Evolutionary conservation across 2,888 invertebrate species (phyloP).

Genomic region (Pyrochroa serraticornis): DNA sequence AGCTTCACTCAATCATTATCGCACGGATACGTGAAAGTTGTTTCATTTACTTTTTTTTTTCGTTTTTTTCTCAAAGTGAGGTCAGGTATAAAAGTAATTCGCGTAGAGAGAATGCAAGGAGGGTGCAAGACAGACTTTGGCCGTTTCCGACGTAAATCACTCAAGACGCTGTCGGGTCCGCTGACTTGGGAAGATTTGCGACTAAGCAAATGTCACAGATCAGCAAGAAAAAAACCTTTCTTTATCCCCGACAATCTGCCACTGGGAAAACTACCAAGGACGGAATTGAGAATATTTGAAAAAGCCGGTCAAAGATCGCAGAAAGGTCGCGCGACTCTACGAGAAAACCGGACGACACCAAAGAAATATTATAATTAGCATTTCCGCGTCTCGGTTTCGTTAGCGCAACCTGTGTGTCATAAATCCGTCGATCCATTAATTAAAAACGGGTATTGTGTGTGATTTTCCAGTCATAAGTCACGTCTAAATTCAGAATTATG

Average conservation of each 20-base stretch:
- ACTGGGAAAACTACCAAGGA: neutral
- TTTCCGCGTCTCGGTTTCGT: neutral
- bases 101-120: neutral
- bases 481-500: slow-evolving; percentile 47
- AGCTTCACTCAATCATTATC: too few relatives aligned
- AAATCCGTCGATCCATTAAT: slow-evolving; percentile 48
- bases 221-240: slow-evolving; percentile 50
- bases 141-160: slow-evolving; percentile 57
- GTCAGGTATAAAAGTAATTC: neutral
- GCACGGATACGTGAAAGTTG: too few relatives aligned
- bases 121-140: slow-evolving; percentile 36
- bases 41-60: too few relatives aligned
- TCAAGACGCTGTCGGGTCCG: slow-evolving; percentile 55
- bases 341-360: neutral
- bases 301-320: too few relatives aligned
- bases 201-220: slow-evolving; percentile 58
- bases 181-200: slow-evolving; percentile 59
- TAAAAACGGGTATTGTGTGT: slow-evolving; percentile 44
- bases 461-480: slow-evolving; percentile 42
- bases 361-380: neutral
- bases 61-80: too few relatives aligned
- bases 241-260: slow-evolving; percentile 30
- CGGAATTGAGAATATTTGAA: too few relatives aligned
- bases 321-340: too few relatives aligned
- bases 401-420: slow-evolving; percentile 27